Conservation (phyloP, 2,113 vertebrate genomes). For the Trichomycterus rosablanca region DNA sequence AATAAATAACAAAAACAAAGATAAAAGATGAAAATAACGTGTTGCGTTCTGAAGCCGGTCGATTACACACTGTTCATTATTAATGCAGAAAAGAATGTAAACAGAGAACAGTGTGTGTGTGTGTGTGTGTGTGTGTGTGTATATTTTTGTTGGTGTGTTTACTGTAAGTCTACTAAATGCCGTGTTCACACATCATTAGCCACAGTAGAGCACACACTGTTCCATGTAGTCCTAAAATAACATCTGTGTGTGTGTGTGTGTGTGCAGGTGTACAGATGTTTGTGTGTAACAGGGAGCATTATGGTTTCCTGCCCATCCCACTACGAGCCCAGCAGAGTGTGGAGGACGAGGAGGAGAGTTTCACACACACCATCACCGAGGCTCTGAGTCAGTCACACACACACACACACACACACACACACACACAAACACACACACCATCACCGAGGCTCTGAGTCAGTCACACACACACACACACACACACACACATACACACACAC, state of each 20-base stretch:
- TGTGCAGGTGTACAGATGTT: slow-evolving; percentile 82
- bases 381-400: slow-evolving; percentile 83
- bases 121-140: slow-evolving; percentile 21
- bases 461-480: slow-evolving; percentile 36
- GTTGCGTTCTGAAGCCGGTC: no score
- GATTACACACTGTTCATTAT: no score
- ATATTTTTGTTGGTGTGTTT: slow-evolving; percentile 11
- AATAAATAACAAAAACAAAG: no score
- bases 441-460: neutral
- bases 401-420: slow-evolving; percentile 10
- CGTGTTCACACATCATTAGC: slow-evolving; percentile 8
- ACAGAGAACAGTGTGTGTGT: no score
- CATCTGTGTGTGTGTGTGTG: slow-evolving; percentile 41
- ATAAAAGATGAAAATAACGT: no score
- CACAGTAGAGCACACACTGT: slow-evolving; percentile 13
- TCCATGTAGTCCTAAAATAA: no score
- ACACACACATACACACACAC: slow-evolving; percentile 19
- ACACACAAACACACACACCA: neutral
- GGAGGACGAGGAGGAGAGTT: slow-evolving; percentile 84
- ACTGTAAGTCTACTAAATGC: neutral
- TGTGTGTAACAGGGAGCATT: slow-evolving; percentile 91
- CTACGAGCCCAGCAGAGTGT: slow-evolving; percentile 83
- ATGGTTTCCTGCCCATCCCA: slow-evolving; percentile 88
- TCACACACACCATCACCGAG: slow-evolving; percentile 84
- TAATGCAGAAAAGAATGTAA: no score